Evolutionary conservation across 2,113 vertebrate species (phyloP).

Genomic region (Forbesichthys agassizii): DNA sequence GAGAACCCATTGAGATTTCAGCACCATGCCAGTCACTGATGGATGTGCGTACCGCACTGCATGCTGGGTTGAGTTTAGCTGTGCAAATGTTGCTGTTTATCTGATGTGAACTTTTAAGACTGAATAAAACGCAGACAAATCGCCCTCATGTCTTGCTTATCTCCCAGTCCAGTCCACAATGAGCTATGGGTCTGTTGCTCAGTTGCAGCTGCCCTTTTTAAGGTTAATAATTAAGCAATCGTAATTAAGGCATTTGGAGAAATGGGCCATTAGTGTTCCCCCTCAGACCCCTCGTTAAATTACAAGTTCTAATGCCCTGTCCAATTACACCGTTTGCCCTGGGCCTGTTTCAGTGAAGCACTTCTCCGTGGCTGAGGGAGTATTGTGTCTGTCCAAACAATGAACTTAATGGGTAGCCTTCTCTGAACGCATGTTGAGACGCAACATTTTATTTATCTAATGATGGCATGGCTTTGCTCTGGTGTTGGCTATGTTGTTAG

Average conservation of each 20-base stretch:
- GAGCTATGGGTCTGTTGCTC: constrained; percentile 20
- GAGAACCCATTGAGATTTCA: constrained; percentile 31
- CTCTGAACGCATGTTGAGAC: constrained; percentile 19
- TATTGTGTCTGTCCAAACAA: background rate
- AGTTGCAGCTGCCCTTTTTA: constrained; percentile 26
- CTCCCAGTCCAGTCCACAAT: background rate
- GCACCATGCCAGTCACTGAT: background rate
- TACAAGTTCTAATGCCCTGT: constrained; percentile 32
- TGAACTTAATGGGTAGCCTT: constrained; percentile 12
- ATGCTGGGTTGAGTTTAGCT: constrained; percentile 49
- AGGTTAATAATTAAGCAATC: constrained; percentile 42
- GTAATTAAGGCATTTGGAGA: constrained; percentile 57
- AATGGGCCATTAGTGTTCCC: constrained; percentile 33
- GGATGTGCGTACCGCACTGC: constrained; percentile 26
- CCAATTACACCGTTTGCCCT: constrained; percentile 39
- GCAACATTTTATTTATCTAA: constrained; percentile 27
- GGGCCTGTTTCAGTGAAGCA: constrained; percentile 17
- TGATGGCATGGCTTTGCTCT: constrained; percentile 16
- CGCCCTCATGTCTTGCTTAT: background rate
- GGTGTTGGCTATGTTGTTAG: background rate
- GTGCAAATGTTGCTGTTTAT: constrained; percentile 55
- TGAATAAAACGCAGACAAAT: constrained; percentile 5
- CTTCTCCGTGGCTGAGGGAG: background rate
- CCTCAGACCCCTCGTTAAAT: constrained; percentile 45
- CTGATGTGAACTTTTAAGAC: constrained; percentile 4